phyloP scores from a whole-genome alignment of 2,888 invertebrate species.

The Drosophila sordidula region DNA sequence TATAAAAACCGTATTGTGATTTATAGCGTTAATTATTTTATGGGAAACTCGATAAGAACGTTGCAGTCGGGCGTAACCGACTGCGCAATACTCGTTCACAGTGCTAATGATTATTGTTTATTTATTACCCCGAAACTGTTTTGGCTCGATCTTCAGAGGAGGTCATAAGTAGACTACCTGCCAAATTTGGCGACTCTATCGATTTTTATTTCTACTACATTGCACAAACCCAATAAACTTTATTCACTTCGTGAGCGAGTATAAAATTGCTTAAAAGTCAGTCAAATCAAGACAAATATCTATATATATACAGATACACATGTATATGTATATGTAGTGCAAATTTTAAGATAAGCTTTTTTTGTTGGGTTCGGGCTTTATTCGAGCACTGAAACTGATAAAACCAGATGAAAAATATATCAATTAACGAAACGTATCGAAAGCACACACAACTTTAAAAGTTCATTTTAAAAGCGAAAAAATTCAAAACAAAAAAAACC shows the following conservation, averaged over 20 bases:
- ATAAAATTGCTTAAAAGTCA: constrained; percentile 6
- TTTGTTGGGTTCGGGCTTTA: constrained; percentile 21
- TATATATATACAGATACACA: constrained; percentile 25
- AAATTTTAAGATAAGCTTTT: constrained; percentile 59
- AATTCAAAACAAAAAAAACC: constrained; percentile 24
- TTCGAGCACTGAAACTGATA: constrained; percentile 32
- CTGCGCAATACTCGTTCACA: no score
- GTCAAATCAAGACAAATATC: constrained; percentile 22
- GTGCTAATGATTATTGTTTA: no score
- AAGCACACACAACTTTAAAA: constrained; percentile 59
- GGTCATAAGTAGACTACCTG: no score
- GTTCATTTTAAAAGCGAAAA: constrained; percentile 60
- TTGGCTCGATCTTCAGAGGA: no score
- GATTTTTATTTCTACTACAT: no score
- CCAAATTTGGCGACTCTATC: no score
- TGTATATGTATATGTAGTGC: constrained; percentile 63
- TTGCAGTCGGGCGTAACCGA: no score
- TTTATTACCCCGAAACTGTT: no score
- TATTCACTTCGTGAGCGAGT: not conserved
- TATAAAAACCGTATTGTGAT: constrained; percentile 84
- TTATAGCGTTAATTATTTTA: constrained; percentile 85
- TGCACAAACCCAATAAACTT: no score
- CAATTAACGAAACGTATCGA: constrained; percentile 74
- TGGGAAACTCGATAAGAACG: constrained; percentile 51
- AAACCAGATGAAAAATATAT: constrained; percentile 45